These are phyloP conservation scores for Panthera tigris DNA, from an alignment of 2,113 vertebrate genomes.

Conservation along the genomic window DNA sequence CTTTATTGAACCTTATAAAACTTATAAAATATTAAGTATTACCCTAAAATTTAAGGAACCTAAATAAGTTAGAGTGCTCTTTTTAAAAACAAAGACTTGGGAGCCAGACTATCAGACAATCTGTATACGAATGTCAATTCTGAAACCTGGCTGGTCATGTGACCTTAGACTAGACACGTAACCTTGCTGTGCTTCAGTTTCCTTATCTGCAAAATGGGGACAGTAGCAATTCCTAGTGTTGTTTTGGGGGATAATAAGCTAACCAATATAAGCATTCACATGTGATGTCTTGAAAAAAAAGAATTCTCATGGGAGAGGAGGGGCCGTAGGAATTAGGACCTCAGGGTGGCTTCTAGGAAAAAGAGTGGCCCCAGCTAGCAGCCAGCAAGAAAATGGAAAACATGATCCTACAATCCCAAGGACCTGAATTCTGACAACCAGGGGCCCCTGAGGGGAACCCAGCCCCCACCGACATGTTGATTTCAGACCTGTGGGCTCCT, in stretches of 20 bases:
- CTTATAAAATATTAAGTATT: neutral
- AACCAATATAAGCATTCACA: neutral
- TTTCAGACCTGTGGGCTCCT: neutral
- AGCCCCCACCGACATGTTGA: rapidly evolving
- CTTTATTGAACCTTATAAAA: neutral
- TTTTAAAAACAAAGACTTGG: neutral
- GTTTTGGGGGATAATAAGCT: neutral
- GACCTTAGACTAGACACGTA: neutral
- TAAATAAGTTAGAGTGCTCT: neutral
- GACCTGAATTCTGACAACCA: neutral
- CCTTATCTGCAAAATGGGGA: neutral
- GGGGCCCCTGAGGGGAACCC: neutral
- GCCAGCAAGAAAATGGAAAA: neutral
- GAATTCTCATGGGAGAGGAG: neutral
- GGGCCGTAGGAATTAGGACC: neutral
- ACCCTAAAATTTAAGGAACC: neutral
- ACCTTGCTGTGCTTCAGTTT: neutral
- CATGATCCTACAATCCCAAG: neutral
- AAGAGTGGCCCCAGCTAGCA: neutral
- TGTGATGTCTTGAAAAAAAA: neutral
- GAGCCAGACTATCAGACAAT: neutral
- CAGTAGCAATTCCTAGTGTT: neutral
- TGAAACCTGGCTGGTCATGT: neutral
- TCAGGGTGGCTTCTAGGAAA: neutral
- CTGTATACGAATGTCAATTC: neutral